Evolutionary conservation across 2,888 invertebrate species (phyloP), one percentile per base, ranked within the genome.

Genomic region (Adela reaumurella): DNA sequence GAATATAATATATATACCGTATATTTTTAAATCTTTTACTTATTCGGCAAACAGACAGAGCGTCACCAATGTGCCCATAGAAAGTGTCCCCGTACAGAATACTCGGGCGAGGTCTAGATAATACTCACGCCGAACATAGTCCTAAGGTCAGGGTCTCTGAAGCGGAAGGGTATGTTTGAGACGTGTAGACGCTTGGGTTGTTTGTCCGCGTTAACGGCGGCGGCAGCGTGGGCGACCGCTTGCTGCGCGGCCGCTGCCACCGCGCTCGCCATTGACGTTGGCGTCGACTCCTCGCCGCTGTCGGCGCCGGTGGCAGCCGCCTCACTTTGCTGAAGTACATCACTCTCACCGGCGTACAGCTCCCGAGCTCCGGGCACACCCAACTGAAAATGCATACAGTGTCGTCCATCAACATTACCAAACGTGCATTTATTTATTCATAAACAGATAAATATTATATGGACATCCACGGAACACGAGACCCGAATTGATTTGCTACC

Each of bases 81-180:
- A n/a, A n/a, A n/a, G n/a, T n/a, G n/a, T n/a, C n/a, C n/a, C n/a
- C n/a, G n/a, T n/a, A n/a, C n/a, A n/a, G n/a, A n/a, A n/a, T n/a
- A n/a, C n/a, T n/a, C n/a, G n/a, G n/a, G n/a, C n/a, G n/a, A n/a
- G n/a, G n/a, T n/a, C n/a, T n/a, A n/a, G n/a, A n/a, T n/a, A n/a
- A n/a, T 65, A 87, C 94, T 87, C 82, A 97, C 97, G 85, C 96
- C 97, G 81, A 98, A 96, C 91, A 98, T 94, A 62, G 94, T 92
- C 76, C 97, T 88, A 58, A 99, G 87, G 81, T 99, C 98, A 55
- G 97, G 97, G 83, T 99, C 98, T 81, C 98, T 88, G 83, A 97
- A 99, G 71, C 98, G 86, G 84, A 99, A 99, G 65, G 99, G 99
- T 84, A 99, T 99, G 84, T 99, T 99, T 67, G 97, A 97, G 68